These are phyloP conservation scores for Epinotia brunnichana DNA, from an alignment of 2,888 invertebrate genomes.

Conservation along the genomic window DNA sequence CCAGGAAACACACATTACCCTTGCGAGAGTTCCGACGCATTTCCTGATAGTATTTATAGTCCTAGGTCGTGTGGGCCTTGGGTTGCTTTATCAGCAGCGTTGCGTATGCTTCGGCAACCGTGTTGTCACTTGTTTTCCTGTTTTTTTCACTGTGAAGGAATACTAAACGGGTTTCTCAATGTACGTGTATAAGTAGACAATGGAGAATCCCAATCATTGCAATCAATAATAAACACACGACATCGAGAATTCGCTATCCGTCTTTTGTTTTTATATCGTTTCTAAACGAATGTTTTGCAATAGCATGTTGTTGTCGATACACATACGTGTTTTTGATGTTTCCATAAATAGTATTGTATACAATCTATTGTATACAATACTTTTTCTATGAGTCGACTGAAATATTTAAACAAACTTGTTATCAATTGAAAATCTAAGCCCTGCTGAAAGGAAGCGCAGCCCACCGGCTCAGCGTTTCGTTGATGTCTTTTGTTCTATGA, in stretches of 20 bases:
- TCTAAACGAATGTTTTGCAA: background rate
- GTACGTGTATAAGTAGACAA: background rate
- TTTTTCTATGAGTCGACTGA: no score
- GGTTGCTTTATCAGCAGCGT: slow-evolving; percentile 24
- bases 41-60: slow-evolving; percentile 35
- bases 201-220: background rate
- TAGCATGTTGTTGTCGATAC: background rate
- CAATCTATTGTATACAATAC: no score
- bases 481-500: no score
- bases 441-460: no score
- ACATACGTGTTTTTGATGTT: background rate
- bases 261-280: background rate
- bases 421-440: no score
- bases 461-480: no score
- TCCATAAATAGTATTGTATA: no score
- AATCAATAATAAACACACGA: background rate
- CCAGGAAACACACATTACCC: slow-evolving; percentile 33
- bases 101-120: slow-evolving; percentile 29
- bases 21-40: slow-evolving; percentile 29
- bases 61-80: slow-evolving; percentile 32
- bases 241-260: background rate
- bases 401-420: no score
- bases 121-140: slow-evolving; percentile 22
- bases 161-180: slow-evolving; percentile 15
- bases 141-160: slow-evolving; percentile 21